Evolutionary conservation across 2,113 vertebrate genomes (phyloP), one percentile per base, ranked within the genome.

Genomic region (Typhlomys cinereus): DNA sequence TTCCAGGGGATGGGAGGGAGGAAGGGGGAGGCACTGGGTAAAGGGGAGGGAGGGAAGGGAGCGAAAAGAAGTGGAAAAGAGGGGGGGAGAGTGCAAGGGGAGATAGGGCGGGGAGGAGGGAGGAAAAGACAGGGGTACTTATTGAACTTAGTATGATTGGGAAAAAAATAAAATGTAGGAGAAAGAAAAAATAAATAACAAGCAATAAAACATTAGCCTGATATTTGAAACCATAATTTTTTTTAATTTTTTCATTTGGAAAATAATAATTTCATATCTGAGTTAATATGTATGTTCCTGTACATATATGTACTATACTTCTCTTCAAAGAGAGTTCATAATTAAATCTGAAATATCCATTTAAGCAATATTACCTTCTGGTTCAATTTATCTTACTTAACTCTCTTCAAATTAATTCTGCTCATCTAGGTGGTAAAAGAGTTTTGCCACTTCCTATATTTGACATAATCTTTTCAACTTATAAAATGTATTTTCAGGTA

Each of bases 261-360:
- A 83, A 34, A 54, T 46, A 57, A 39, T 10, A 8, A 34, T 81
- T 31, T 62, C 7, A 7, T 69, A 44, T 75, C 34, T 91, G 10
- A 64, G 2, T 23, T 39, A 81, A 3, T 23, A 29, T 44, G 20
- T 1, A 64, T 7, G 21, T 82, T n/a, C 6, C 61, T 67, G 39
- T 4, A 3, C 25, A 54, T 11, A 18, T 21, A 29, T 17, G 5
- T 64, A 9, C 25, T 73, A 5, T 31, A 5, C 3, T 0, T 54
- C 20, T 70, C 14, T 46, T 6, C 5, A 61, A 44, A 85, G 3
- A 50, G 52, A 88, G 1, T 4, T 1, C 14, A 8, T 2, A 41
- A 46, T 14, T 20, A 6, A 23, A 29, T 78, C 76, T 20, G 79
- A 73, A 89, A 44, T 46, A 41, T 44, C 73, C 18, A 85, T 18